Evolutionary conservation across 2,888 invertebrate genomes (phyloP).

Genomic region (Diogma glabrata): DNA sequence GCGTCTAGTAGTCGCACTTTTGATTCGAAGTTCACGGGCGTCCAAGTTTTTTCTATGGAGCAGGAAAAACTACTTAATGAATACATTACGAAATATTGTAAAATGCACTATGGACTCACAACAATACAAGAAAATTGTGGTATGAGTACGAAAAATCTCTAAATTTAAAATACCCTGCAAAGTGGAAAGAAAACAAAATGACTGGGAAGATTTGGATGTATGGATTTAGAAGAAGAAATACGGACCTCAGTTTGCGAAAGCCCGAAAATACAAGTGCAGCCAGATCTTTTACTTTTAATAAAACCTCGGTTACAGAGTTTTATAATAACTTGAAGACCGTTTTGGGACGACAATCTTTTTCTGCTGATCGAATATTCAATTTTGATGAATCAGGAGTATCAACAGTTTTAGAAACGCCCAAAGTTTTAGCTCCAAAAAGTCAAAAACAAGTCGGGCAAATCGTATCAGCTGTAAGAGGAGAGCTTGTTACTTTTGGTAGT

Average conservation of each 20-base stretch:
- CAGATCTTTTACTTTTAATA: not conserved
- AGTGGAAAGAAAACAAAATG: no score
- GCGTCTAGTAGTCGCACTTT: no score
- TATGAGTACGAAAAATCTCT: no score
- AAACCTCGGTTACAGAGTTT: not conserved
- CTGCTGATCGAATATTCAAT: constrained; percentile 20
- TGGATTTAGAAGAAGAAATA: not conserved
- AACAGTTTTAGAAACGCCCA: constrained; percentile 19
- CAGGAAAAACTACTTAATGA: not conserved
- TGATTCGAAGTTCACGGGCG: not conserved
- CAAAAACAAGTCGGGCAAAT: not conserved
- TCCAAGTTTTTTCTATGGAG: not conserved
- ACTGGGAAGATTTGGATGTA: not conserved
- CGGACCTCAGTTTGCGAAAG: not conserved
- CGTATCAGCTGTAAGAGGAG: no score
- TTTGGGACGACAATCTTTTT: constrained; percentile 15
- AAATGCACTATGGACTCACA: not conserved
- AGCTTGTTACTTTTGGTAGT: no score
- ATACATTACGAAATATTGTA: not conserved
- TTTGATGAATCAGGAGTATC: constrained; percentile 19
- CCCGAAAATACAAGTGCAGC: not conserved
- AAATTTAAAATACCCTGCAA: no score
- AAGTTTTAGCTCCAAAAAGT: constrained; percentile 18
- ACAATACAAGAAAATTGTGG: no score
- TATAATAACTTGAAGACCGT: not conserved